Evolutionary conservation across 2,888 invertebrate species (phyloP), one percentile per base, ranked within the genome.

Genomic region (Aplocera efformata): DNA sequence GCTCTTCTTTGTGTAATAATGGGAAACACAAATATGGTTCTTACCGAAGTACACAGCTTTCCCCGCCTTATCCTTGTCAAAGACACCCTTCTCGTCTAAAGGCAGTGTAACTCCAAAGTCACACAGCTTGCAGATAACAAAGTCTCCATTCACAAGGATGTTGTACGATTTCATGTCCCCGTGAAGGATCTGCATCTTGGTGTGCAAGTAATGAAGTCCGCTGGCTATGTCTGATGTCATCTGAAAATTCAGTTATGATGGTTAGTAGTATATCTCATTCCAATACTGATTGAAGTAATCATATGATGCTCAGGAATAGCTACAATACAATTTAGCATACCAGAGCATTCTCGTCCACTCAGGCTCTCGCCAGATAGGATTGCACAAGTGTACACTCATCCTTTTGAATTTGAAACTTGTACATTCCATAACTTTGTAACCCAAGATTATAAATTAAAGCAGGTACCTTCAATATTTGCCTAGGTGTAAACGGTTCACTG

Each of bases 121-220:
- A 59, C 96, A 95, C 9, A 96, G 76, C 72, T 96, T 96, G 52
- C 95, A 93, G 1, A 90, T 85, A 17, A 90, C 89, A 68, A 94
- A 95, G 64, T 94, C 90, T 7, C 91, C 93, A 50, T 95, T 94
- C 0, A 96, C 88, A 0, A 96, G 86, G 26, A 96, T 82, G 67
- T 96, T 96, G 65, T 91, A 93, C 0, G 96, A 96, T 77, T 96
- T 96, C 24, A 96, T 84, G 70, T 96, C 96, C 17, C 95, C 94
- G 48, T 96, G 96, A 6, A 96, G 73, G 26, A 96, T 79, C 34
- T 90, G 88, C 34, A 91, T 92, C 48, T 90, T 90, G 1, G 91
- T 91, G 68, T 96, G 96, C 1, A 96, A 79, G 77, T 96, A 96
- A 63, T 94, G 90, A 0, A 96, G 70, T 0, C 93, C 96, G 62